Evolutionary conservation across 2,113 vertebrate genomes (phyloP).

Genomic region (Arizona elegans): DNA sequence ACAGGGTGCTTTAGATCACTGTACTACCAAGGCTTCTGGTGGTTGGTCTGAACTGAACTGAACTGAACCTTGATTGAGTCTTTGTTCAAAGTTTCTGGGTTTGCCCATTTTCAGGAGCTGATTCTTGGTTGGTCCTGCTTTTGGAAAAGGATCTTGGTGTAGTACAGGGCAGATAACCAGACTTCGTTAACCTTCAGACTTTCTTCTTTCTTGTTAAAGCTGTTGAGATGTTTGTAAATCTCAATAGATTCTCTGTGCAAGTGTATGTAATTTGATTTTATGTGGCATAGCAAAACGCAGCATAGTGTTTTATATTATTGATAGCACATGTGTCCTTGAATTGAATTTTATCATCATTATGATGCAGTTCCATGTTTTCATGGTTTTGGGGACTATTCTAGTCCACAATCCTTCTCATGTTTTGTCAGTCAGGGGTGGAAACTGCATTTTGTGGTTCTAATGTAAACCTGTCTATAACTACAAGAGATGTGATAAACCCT

Average conservation of each 20-base stretch:
- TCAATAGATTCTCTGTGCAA: no score
- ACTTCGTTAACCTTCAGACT: not conserved
- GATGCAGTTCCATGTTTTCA: not conserved
- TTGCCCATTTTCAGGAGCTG: not conserved
- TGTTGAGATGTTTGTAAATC: not conserved
- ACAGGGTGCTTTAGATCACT: no score
- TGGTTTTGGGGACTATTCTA: not conserved
- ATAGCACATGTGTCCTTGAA: not conserved
- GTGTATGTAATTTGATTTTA: no score
- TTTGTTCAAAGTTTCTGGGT: not conserved
- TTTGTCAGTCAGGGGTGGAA: not conserved
- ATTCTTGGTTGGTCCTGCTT: not conserved
- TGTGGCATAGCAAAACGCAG: no score
- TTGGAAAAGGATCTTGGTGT: not conserved
- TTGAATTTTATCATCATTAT: not conserved
- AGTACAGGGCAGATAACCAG: not conserved
- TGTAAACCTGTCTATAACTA: not conserved
- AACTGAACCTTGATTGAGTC: no score
- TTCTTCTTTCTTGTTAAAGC: not conserved
- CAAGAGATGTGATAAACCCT: not conserved
- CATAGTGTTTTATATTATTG: not conserved
- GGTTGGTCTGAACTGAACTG: not conserved
- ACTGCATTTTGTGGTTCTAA: not conserved
- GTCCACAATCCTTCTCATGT: not conserved
- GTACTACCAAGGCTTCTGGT: no score